These are phyloP conservation scores for Drosophila cardini DNA, from an alignment of 1,140 invertebrate species.

Conservation along the genomic window DNA sequence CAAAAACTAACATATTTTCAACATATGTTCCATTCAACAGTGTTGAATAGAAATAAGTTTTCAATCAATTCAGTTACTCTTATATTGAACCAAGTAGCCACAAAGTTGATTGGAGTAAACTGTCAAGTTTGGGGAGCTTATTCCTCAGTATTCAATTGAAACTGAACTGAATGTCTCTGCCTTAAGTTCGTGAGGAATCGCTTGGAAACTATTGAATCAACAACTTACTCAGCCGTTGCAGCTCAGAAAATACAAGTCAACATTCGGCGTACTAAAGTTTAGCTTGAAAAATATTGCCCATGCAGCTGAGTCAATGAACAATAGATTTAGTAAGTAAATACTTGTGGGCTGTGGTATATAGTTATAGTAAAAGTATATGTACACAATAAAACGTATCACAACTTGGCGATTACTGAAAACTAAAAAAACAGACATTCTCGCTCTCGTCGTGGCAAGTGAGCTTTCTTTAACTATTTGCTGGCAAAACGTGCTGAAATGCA, in stretches of 20 bases:
- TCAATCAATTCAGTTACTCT: no score
- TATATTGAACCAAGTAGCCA: no score
- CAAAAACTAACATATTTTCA: no score
- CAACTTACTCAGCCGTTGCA: not conserved
- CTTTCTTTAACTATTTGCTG: constrained; percentile 13
- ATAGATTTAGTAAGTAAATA: constrained; percentile 29
- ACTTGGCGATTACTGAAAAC: constrained; percentile 27
- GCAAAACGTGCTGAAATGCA: constrained; percentile 31
- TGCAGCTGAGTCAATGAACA: constrained; percentile 44
- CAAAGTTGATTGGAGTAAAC: no score
- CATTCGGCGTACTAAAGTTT: constrained; percentile 27
- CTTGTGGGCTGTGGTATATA: not conserved
- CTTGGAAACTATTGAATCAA: not conserved
- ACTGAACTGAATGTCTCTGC: not conserved
- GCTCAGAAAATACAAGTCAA: constrained; percentile 4
- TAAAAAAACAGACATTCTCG: constrained; percentile 22
- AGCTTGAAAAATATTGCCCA: constrained; percentile 25
- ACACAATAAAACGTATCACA: constrained; percentile 14
- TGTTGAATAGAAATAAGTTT: no score
- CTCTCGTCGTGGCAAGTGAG: not conserved
- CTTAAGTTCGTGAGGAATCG: no score
- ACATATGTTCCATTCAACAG: no score
- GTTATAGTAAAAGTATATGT: not conserved
- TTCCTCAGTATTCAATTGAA: not conserved
- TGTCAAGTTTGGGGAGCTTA: no score